A percentile compares a stretch with the other conserved stretches of the same genome.
Evolutionary conservation across 2,113 vertebrate genomes (phyloP).

Genomic region (Ophthalmolycus amberensis): DNA sequence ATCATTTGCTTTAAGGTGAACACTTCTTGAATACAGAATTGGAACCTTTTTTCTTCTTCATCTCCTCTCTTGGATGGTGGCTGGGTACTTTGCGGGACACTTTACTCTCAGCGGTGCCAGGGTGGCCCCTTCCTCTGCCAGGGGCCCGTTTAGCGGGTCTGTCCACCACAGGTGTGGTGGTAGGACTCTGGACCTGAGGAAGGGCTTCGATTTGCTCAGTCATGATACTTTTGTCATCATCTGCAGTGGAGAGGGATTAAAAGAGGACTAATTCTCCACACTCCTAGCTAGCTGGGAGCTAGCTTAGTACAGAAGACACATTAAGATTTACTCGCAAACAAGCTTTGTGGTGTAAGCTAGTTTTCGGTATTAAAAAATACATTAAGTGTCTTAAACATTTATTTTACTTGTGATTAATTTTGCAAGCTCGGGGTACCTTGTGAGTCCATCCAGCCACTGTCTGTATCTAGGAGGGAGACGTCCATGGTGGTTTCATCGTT

Average conservation of each 20-base stretch:
- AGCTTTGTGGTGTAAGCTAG: slow-evolving; percentile 13
- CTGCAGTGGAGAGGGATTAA: slow-evolving; percentile 81
- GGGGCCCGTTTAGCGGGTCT: slow-evolving; percentile 91
- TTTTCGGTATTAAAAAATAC: slow-evolving; percentile 9
- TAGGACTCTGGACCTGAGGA: slow-evolving; percentile 89
- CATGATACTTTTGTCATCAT: slow-evolving; percentile 96
- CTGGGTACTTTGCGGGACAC: slow-evolving; percentile 89
- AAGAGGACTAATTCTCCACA: slow-evolving; percentile 62
- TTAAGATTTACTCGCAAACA: slow-evolving; percentile 4
- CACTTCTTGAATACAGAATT: slow-evolving; percentile 40
- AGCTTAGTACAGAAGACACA: slow-evolving; percentile 36
- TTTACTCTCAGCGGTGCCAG: slow-evolving; percentile 91
- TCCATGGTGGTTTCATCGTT: slow-evolving; percentile 70
- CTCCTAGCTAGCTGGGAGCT: background rate
- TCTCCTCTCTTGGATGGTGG: slow-evolving; percentile 92
- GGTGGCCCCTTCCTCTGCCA: slow-evolving; percentile 89
- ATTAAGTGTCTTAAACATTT: slow-evolving; percentile 8
- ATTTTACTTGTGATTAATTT: slow-evolving; percentile 16
- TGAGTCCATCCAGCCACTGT: slow-evolving; percentile 79
- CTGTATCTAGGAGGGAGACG: slow-evolving; percentile 72
- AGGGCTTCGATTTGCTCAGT: slow-evolving; percentile 92
- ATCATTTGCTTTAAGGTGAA: slow-evolving; percentile 2
- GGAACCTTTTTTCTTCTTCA: slow-evolving; percentile 98
- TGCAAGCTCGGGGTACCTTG: slow-evolving; percentile 74
- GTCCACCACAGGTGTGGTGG: slow-evolving; percentile 86